Evolutionary conservation across 2,797 vertebrate species (phyloP).

Genomic region (Leptoclinus maculatus): DNA sequence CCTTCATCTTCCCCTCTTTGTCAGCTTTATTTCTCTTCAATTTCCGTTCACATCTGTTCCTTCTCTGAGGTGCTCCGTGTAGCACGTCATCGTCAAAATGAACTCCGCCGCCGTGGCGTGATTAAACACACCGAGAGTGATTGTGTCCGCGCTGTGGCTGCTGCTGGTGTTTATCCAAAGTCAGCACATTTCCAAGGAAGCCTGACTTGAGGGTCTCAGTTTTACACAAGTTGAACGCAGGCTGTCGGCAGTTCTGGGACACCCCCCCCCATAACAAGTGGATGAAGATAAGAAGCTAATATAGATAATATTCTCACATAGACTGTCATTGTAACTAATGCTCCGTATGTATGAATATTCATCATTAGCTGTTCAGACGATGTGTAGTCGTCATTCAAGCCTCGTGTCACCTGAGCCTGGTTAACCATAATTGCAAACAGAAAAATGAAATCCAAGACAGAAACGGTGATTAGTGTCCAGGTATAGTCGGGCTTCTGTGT

Average conservation of each 20-base stretch:
- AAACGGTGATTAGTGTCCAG: conserved; percentile 24
- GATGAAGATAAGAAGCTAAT: conserved; percentile 3
- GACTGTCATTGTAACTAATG: not conserved
- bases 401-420: conserved; percentile 30
- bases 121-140: conserved; percentile 21
- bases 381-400: conserved; percentile 41
- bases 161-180: not conserved
- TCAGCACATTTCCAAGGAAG: not conserved
- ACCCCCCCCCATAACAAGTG: no score
- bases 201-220: not conserved
- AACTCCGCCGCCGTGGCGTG: conserved; percentile 12
- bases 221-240: not conserved
- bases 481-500: no score
- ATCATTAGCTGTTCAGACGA: conserved; percentile 22
- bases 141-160: not conserved
- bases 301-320: conserved; percentile 12
- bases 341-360: conserved; percentile 13
- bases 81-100: conserved; percentile 36
- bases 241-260: not conserved
- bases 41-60: conserved; percentile 18
- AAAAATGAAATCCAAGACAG: not conserved
- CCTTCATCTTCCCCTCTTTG: conserved; percentile 3
- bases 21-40: conserved; percentile 1
- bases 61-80: conserved; percentile 26
- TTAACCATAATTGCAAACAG: conserved; percentile 31